Evolutionary conservation across 2,113 vertebrate species (phyloP).

Genomic region (Vulpes lagopus): DNA sequence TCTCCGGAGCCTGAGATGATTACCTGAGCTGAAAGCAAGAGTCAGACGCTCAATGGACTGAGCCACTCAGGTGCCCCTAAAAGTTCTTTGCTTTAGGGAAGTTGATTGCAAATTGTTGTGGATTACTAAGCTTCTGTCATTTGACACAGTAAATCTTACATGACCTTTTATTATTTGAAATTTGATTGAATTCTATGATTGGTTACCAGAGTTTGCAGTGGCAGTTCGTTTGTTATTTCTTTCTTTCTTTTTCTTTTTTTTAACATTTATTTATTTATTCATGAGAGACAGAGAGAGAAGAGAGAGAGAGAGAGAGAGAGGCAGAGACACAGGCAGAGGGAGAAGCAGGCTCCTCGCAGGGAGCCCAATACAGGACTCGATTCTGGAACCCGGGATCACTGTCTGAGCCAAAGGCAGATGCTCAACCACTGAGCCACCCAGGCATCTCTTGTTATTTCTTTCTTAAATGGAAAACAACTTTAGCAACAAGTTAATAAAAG

Average conservation of each 20-base stretch:
- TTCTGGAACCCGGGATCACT: background rate
- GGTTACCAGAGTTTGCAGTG: constrained; percentile 33
- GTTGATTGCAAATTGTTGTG: background rate
- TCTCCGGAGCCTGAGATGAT: background rate
- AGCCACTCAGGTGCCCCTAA: background rate
- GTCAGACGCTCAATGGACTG: background rate
- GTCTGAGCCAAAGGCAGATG: background rate
- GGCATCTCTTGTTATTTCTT: background rate
- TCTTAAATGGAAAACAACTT: constrained; percentile 23
- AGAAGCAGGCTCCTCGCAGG: background rate
- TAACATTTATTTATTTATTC: background rate
- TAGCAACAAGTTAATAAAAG: background rate
- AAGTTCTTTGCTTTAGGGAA: constrained; percentile 46
- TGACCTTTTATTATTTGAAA: constrained; percentile 46
- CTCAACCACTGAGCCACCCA: background rate
- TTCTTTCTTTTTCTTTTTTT: background rate
- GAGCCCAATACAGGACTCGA: background rate
- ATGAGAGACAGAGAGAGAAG: background rate
- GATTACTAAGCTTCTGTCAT: constrained; percentile 9
- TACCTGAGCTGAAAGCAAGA: background rate
- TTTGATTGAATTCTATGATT: constrained; percentile 12
- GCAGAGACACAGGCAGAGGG: background rate
- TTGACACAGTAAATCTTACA: background rate
- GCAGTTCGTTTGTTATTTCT: background rate
- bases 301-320: background rate